phyloP scores from a whole-genome alignment of 2,113 vertebrate species.

The Archocentrus centrarchus region DNA sequence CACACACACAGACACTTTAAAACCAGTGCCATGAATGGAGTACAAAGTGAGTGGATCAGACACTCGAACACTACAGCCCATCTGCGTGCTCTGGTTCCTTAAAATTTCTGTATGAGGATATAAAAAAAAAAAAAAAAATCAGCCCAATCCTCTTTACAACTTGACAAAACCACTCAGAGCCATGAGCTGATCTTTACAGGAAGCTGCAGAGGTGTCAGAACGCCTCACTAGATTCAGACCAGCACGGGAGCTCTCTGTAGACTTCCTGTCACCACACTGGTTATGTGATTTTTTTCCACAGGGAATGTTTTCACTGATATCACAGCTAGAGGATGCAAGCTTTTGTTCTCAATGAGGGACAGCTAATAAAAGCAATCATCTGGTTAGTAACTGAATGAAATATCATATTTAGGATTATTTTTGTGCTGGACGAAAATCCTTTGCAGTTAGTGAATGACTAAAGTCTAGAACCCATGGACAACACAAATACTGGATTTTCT shows the following conservation, averaged over 20 bases:
- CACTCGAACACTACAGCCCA: background rate
- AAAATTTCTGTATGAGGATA: background rate
- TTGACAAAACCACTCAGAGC: slow-evolving; percentile 31
- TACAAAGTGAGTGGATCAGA: slow-evolving; percentile 21
- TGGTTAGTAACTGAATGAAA: too few species aligned
- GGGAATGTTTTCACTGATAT: background rate
- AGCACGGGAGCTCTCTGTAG: background rate
- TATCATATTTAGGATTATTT: too few species aligned
- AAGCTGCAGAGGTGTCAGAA: slow-evolving; percentile 35
- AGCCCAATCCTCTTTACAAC: slow-evolving; percentile 18
- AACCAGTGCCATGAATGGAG: background rate
- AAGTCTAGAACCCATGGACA: fast-evolving
- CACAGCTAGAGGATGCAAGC: background rate
- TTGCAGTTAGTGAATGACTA: background rate
- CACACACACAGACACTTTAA: background rate
- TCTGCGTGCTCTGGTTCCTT: background rate
- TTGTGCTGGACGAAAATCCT: background rate
- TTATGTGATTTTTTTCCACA: fast-evolving
- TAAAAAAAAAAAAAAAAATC: slow-evolving; percentile 1
- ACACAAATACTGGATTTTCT: background rate
- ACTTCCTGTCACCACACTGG: background rate
- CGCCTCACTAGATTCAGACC: background rate
- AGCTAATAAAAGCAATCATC: background rate
- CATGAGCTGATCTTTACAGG: background rate
- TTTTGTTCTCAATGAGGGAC: background rate